phyloP scores from a whole-genome alignment of 2,113 vertebrate genomes.

The Vireo altiloquus region DNA sequence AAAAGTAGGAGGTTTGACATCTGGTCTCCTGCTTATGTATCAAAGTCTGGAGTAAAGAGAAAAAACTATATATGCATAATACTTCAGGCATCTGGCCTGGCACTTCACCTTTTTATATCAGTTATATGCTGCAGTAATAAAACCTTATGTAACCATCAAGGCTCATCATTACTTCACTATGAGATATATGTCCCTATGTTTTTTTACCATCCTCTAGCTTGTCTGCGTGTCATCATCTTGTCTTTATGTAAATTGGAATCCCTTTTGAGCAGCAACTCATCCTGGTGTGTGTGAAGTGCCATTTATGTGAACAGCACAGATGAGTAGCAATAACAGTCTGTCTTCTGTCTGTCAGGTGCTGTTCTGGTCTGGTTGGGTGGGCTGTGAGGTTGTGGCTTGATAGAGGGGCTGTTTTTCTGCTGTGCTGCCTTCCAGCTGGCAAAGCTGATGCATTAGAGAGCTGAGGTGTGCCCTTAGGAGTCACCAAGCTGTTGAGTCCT shows the following conservation, averaged over 20 bases:
- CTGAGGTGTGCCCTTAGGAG: neutral
- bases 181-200: neutral
- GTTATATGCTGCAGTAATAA: neutral
- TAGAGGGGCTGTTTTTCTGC: neutral
- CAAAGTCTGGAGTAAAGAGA: neutral
- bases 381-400: neutral
- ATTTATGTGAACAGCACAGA: neutral
- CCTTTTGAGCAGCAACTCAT: slow-evolving; percentile 30
- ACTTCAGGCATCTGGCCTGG: slow-evolving; percentile 6
- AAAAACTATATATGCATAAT: neutral
- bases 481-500: neutral
- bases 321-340: neutral
- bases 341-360: neutral
- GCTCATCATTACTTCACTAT: neutral
- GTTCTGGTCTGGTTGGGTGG: neutral
- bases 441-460: neutral
- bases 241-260: slow-evolving; percentile 36
- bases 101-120: slow-evolving; percentile 4
- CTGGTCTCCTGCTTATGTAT: neutral
- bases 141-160: slow-evolving; percentile 38
- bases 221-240: neutral
- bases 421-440: neutral
- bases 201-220: neutral
- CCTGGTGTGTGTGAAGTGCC: slow-evolving; percentile 3
- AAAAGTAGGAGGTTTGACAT: neutral